Conservation (phyloP, 92 coral and sea anemone species). For the Virgularia gustaviana region DNA sequence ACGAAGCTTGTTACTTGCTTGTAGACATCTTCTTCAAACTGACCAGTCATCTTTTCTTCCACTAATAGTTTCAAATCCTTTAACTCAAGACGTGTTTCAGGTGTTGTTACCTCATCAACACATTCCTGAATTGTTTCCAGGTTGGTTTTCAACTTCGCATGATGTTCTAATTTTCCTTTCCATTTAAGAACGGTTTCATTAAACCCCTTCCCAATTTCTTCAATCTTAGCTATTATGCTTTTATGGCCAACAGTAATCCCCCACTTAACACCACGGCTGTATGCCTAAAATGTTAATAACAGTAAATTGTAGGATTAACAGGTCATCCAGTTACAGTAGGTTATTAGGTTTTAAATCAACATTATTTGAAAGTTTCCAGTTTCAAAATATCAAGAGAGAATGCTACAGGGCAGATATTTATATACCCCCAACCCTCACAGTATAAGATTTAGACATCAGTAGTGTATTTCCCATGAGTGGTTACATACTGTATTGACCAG, state of each 20-base stretch:
- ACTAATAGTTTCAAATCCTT: neutral
- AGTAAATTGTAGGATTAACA: neutral
- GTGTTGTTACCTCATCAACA: too few relatives aligned
- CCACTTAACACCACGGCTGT: constrained; percentile 45
- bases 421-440: too few relatives aligned
- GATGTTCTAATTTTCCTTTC: constrained; percentile 53
- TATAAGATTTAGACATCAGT: too few relatives aligned
- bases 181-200: constrained; percentile 40
- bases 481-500: too few relatives aligned
- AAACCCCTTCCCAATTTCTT: constrained; percentile 56
- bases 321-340: neutral
- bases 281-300: constrained; percentile 31
- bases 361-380: neutral
- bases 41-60: neutral
- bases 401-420: too few relatives aligned
- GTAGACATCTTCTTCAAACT: neutral
- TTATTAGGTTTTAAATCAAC: neutral
- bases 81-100: too few relatives aligned
- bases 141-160: constrained; percentile 24
- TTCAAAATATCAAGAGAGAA: neutral
- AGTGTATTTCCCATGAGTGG: too few relatives aligned
- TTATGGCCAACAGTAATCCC: constrained; percentile 42
- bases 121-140: constrained; percentile 41
- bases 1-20: neutral
- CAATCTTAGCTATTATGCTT: constrained; percentile 44